Evolutionary conservation across 1,140 invertebrate genomes (phyloP).

Genomic region (Drosophila eugracilis): DNA sequence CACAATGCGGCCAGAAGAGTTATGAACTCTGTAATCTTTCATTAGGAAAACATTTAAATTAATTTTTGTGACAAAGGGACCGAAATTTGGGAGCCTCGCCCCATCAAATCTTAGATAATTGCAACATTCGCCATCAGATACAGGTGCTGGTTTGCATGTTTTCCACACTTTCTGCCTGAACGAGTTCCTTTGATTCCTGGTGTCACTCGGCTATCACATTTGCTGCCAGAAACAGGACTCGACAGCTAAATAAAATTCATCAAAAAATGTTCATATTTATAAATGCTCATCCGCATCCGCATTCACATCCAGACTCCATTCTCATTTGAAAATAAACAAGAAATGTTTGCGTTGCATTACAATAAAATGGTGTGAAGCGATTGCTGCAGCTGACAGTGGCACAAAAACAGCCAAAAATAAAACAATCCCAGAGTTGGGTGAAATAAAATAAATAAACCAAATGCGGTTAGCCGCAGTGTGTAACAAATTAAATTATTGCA

Average conservation of each 20-base stretch:
- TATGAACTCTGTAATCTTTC: conserved; percentile 66
- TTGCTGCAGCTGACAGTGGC: conserved; percentile 62
- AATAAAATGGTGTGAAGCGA: conserved; percentile 31
- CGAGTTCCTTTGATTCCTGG: conserved; percentile 7
- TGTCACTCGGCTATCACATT: conserved; percentile 7
- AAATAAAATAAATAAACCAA: conserved; percentile 41
- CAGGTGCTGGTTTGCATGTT: background rate
- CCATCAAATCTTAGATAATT: conserved; percentile 4
- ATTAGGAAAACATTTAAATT: conserved; percentile 79
- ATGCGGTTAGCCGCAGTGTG: conserved; percentile 69
- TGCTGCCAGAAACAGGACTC: conserved; percentile 35
- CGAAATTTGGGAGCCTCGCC: conserved; percentile 15
- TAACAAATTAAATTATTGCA: conserved; percentile 71
- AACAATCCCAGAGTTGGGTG: conserved; percentile 18
- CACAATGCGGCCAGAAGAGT: conserved; percentile 37
- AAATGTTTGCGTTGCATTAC: conserved; percentile 27
- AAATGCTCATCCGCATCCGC: conserved; percentile 11
- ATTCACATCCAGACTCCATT: too few relatives aligned
- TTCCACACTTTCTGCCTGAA: conserved; percentile 2
- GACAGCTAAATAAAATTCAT: conserved; percentile 24
- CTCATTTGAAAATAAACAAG: conserved; percentile 23
- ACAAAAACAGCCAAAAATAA: conserved; percentile 27
- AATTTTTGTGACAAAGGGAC: conserved; percentile 42
- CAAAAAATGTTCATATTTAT: conserved; percentile 43
- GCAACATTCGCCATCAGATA: conserved; percentile 15